Evolutionary conservation across 2,888 invertebrate species (phyloP).

Genomic region (Calameuta idolon): DNA sequence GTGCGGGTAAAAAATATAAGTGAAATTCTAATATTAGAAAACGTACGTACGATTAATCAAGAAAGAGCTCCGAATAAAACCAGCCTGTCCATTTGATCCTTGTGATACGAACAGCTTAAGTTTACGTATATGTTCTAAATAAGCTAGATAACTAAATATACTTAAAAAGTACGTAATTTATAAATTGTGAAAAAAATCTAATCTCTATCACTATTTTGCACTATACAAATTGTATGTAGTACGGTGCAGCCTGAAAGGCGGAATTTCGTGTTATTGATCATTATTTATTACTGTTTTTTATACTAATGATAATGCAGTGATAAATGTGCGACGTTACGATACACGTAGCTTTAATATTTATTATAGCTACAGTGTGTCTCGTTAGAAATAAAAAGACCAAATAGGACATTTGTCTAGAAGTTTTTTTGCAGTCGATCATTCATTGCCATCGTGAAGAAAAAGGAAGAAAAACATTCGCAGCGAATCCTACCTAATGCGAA

Average conservation of each 20-base stretch:
- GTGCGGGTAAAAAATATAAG: not conserved
- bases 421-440: not conserved
- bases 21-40: not conserved
- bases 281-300: not conserved
- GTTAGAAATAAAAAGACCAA: not conserved
- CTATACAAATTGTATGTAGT: not conserved
- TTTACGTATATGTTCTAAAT: not conserved
- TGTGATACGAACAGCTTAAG: not conserved
- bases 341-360: not conserved
- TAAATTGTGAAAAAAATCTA: not conserved
- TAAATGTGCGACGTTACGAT: not conserved
- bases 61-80: not conserved
- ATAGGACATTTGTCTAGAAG: not conserved
- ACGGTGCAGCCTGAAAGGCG: not conserved
- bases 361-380: not conserved
- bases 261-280: not conserved
- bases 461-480: conserved; percentile 13
- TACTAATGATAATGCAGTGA: not conserved
- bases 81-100: not conserved
- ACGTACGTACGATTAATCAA: not conserved
- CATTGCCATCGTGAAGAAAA: not conserved
- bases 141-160: not conserved
- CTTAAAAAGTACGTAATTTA: too few species aligned
- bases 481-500: conserved; percentile 43
- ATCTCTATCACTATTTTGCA: not conserved